phyloP scores from a whole-genome alignment of 2,888 invertebrate species.

The Tillus elongatus region DNA sequence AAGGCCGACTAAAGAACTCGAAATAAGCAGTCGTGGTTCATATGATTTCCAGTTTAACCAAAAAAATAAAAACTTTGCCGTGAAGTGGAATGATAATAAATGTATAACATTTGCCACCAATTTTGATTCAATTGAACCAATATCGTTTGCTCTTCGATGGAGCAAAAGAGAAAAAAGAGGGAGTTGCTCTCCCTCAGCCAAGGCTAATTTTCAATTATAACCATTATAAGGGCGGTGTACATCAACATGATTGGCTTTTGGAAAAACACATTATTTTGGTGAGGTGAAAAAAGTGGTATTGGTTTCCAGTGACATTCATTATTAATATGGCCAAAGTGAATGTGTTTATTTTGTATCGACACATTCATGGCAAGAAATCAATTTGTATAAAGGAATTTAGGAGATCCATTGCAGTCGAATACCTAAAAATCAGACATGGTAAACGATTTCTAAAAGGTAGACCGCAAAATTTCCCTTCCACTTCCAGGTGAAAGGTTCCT shows the following conservation, averaged over 20 bases:
- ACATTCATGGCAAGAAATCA: slow-evolving; percentile 1
- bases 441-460: slow-evolving; percentile 1
- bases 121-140: too few species aligned
- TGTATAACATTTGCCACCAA: too few species aligned
- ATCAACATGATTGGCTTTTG: slow-evolving; percentile 2
- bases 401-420: slow-evolving; percentile 4
- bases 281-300: slow-evolving; percentile 1
- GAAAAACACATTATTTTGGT: slow-evolving; percentile 1
- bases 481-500: slow-evolving; percentile 5
- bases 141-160: slow-evolving; percentile 4
- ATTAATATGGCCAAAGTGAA: slow-evolving; percentile 1
- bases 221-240: slow-evolving; percentile 1
- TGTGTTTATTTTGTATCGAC: background rate
- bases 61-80: too few species aligned
- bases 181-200: slow-evolving; percentile 4
- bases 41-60: too few species aligned
- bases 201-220: slow-evolving; percentile 1
- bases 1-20: too few species aligned
- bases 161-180: slow-evolving; percentile 3
- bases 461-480: background rate
- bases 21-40: too few species aligned
- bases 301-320: slow-evolving; percentile 1
- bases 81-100: too few species aligned
- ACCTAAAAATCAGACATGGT: slow-evolving; percentile 7
- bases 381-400: slow-evolving; percentile 7